Evolutionary conservation across 2,797 vertebrate species (phyloP).

Genomic region (Ctenopoma kingsleyae): DNA sequence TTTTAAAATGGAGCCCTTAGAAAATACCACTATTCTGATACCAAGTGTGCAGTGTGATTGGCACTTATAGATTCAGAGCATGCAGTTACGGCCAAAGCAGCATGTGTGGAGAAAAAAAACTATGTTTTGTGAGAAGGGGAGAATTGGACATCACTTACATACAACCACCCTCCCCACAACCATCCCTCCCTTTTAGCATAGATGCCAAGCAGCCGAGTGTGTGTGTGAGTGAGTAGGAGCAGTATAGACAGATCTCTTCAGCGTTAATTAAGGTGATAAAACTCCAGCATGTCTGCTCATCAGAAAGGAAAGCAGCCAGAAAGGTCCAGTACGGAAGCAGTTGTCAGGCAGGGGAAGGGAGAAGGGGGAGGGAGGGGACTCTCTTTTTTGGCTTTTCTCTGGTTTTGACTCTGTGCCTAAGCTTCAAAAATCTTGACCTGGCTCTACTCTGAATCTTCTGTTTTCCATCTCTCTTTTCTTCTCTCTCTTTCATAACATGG

Average conservation of each 20-base stretch:
- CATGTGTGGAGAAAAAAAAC: conserved; percentile 25
- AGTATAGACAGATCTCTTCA: conserved; percentile 45
- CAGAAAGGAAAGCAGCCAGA: conserved; percentile 72
- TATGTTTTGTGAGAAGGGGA: conserved; percentile 43
- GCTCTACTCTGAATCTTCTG: conserved; percentile 59
- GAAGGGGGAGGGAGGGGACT: not conserved
- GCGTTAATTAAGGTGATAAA: conserved; percentile 33
- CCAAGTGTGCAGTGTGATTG: conserved; percentile 46
- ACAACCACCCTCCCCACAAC: not conserved
- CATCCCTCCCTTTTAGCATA: conserved; percentile 12
- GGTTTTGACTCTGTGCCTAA: conserved; percentile 48
- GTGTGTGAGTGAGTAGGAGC: conserved; percentile 41
- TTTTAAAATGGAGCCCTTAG: conserved; percentile 43
- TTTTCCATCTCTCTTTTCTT: conserved; percentile 57
- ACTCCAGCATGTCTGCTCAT: conserved; percentile 50
- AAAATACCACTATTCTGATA: conserved; percentile 45
- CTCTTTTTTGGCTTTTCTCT: conserved; percentile 34
- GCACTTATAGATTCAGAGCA: conserved; percentile 60
- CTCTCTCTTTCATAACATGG: conserved; percentile 54
- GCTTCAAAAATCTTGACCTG: conserved; percentile 56
- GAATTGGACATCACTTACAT: conserved; percentile 37
- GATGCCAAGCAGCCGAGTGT: conserved; percentile 60
- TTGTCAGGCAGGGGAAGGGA: conserved; percentile 58
- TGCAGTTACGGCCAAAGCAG: conserved; percentile 73
- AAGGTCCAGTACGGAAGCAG: conserved; percentile 58